Conservation (phyloP, 2,113 vertebrate genomes). For the Ochotona princeps region DNA sequence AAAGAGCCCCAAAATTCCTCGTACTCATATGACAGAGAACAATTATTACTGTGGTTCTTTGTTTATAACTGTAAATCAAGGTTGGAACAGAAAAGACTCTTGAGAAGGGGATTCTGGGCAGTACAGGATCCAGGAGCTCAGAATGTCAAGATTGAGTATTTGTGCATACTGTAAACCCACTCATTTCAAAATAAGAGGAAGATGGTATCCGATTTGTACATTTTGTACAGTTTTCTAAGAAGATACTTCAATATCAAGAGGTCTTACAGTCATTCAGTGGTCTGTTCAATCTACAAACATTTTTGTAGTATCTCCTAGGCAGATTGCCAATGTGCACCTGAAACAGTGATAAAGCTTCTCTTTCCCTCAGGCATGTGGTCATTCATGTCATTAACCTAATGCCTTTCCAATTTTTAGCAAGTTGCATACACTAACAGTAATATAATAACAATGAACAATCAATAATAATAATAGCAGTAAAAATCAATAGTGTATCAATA, state of each 20-base stretch:
- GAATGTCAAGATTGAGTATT: neutral
- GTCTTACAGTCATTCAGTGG: neutral
- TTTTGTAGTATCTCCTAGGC: neutral
- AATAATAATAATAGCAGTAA: neutral
- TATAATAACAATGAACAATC: too few species aligned
- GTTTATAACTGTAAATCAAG: conserved; percentile 51
- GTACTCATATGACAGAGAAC: conserved; percentile 63
- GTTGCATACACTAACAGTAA: neutral
- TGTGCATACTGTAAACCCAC: neutral
- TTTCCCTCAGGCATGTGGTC: neutral
- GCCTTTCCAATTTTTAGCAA: neutral
- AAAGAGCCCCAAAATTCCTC: conserved; percentile 9
- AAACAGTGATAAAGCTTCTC: neutral
- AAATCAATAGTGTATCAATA: neutral
- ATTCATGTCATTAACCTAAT: neutral
- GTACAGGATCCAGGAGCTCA: conserved; percentile 14
- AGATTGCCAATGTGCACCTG: neutral
- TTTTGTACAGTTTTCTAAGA: conserved; percentile 18
- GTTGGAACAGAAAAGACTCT: conserved; percentile 58
- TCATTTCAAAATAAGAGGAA: conserved; percentile 17
- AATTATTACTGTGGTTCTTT: conserved; percentile 14
- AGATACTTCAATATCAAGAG: neutral
- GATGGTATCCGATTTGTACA: neutral
- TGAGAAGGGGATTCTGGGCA: neutral
- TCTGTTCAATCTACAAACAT: neutral